These are phyloP conservation scores for Axea sp. DNA, from an alignment of 2,888 invertebrate genomes.

Conservation along the genomic window DNA sequence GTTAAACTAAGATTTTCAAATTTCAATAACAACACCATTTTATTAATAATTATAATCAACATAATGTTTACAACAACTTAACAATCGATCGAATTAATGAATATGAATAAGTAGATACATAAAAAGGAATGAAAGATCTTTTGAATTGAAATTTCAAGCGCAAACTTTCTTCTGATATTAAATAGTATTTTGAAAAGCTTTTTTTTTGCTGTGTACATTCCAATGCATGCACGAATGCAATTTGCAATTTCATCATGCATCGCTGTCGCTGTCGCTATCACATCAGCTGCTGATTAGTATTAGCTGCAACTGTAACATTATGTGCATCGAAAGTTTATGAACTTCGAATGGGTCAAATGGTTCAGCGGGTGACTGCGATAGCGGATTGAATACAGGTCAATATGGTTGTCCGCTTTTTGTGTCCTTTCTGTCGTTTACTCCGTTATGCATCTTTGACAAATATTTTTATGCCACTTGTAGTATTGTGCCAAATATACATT, in stretches of 20 bases:
- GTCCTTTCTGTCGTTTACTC: slow-evolving; percentile 34
- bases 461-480: no score
- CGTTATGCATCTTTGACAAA: no score
- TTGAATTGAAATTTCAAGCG: no score
- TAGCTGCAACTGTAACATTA: slow-evolving; percentile 59
- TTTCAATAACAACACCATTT: no score
- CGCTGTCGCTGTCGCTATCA: slow-evolving; percentile 38
- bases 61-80: no score
- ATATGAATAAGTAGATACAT: no score
- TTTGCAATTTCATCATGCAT: slow-evolving; percentile 50
- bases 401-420: slow-evolving; percentile 34
- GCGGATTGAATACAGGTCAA: slow-evolving; percentile 70
- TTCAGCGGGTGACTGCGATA: slow-evolving; percentile 71
- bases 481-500: no score
- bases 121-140: no score
- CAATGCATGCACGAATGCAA: slow-evolving; percentile 30
- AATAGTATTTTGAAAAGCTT: neutral
- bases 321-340: slow-evolving; percentile 68
- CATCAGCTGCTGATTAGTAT: slow-evolving; percentile 55
- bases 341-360: slow-evolving; percentile 65
- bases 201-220: slow-evolving; percentile 36
- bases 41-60: no score
- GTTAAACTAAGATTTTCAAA: no score
- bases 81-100: no score
- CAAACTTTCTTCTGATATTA: neutral